Evolutionary conservation across 2,797 vertebrate genomes (phyloP).

Genomic region (Eremophila alpestris): DNA sequence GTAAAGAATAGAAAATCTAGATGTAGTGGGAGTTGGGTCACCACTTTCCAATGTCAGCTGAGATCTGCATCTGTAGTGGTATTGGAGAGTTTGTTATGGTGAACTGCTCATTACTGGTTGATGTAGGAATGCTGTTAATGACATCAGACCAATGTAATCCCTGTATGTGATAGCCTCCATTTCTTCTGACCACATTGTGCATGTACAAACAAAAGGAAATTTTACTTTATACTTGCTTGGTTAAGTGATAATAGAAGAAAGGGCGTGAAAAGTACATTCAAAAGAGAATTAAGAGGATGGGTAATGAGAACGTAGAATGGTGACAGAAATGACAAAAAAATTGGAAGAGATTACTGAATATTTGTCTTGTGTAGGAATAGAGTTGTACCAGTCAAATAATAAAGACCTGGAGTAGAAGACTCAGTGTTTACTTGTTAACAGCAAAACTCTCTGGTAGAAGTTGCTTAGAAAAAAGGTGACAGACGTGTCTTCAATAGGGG

Average conservation of each 20-base stretch:
- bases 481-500: accelerated
- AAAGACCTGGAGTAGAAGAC: not conserved
- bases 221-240: not conserved
- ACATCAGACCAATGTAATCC: not conserved
- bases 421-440: not conserved
- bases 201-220: not conserved
- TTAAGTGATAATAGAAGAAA: not conserved
- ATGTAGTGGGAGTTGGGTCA: not conserved
- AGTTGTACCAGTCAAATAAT: not conserved
- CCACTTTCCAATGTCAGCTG: not conserved
- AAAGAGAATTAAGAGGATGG: not conserved
- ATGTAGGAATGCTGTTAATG: not conserved
- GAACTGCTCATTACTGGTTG: not conserved
- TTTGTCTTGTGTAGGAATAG: not conserved
- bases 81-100: not conserved
- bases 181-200: not conserved
- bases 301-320: not conserved
- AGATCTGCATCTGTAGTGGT: not conserved
- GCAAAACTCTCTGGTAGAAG: not conserved
- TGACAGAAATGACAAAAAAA: not conserved
- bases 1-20: not conserved
- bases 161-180: not conserved
- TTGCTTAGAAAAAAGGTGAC: not conserved
- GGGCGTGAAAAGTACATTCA: not conserved
- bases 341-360: not conserved